phyloP scores from a whole-genome alignment of 2,797 vertebrate genomes.

The Myripristis murdjan region DNA sequence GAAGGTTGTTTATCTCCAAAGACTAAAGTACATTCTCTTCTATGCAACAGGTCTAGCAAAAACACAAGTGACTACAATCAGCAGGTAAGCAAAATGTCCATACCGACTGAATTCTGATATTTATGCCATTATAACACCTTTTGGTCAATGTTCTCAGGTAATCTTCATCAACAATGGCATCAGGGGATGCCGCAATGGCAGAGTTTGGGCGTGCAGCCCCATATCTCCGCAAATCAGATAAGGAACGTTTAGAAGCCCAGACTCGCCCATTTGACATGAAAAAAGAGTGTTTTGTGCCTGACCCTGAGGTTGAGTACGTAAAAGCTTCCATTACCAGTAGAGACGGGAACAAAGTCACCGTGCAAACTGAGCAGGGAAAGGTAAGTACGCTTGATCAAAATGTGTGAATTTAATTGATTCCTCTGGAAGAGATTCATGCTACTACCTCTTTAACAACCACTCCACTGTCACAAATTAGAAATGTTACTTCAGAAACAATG shows the following conservation, averaged over 20 bases:
- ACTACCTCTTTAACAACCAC: neutral
- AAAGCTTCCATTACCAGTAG: constrained; percentile 83
- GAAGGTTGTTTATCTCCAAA: neutral
- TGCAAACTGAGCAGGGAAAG: constrained; percentile 30
- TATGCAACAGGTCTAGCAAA: neutral
- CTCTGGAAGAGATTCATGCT: neutral
- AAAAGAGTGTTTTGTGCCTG: constrained; percentile 86
- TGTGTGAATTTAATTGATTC: neutral
- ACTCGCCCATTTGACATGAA: too few species aligned
- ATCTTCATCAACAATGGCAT: constrained; percentile 57
- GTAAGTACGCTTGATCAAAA: neutral
- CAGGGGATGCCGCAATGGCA: constrained; percentile 71
- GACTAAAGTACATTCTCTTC: neutral
- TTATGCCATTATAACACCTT: neutral
- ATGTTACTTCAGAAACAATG: neutral
- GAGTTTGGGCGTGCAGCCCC: constrained; percentile 85
- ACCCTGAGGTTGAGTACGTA: constrained; percentile 85
- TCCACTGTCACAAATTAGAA: neutral
- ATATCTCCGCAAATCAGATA: constrained; percentile 86
- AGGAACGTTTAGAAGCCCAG: constrained; percentile 85
- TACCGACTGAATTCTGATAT: neutral
- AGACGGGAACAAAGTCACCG: constrained; percentile 87
- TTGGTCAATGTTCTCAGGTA: neutral
- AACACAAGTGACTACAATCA: neutral
- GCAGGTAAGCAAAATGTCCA: neutral